Percentiles rank a stretch among this genome's conserved stretches.
Conservation (phyloP, 2,888 invertebrate species). For the Gonocerus acuteangulatus region DNA sequence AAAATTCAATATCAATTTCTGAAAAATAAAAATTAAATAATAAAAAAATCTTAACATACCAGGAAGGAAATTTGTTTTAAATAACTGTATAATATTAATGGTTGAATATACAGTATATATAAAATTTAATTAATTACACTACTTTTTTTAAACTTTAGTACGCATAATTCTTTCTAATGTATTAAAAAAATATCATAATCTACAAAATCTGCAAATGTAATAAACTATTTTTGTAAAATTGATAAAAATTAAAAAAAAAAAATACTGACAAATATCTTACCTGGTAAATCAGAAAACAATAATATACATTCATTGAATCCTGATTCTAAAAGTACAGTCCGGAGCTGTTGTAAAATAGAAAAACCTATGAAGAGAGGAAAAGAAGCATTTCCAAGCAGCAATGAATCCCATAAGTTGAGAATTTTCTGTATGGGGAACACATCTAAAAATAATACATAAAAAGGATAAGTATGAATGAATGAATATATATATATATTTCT, state of each 20-base stretch:
- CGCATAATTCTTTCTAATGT: too few species aligned
- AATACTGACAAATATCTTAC: slow-evolving; percentile 38
- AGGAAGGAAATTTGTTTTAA: neutral
- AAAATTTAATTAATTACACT: neutral
- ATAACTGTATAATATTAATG: neutral
- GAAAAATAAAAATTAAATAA: slow-evolving; percentile 31
- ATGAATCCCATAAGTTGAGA: slow-evolving; percentile 93
- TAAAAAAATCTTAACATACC: neutral
- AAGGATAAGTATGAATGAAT: neutral
- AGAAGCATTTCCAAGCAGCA: slow-evolving; percentile 84
- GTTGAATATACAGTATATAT: neutral
- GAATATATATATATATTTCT: neutral
- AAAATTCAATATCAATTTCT: slow-evolving; percentile 89
- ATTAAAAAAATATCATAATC: too few species aligned
- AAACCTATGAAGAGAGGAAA: slow-evolving; percentile 92
- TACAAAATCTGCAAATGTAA: too few species aligned
- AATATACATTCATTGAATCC: slow-evolving; percentile 98
- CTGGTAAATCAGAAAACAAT: slow-evolving; percentile 94
- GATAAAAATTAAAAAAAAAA: neutral
- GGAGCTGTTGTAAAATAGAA: slow-evolving; percentile 80
- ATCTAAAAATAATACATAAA: slow-evolving; percentile 54
- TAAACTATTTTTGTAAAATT: too few species aligned
- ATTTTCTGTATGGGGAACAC: slow-evolving; percentile 98
- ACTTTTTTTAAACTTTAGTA: neutral
- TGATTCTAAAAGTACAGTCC: slow-evolving; percentile 72